Evolutionary conservation across 2,113 vertebrate species (phyloP).

Genomic region (Sclerurus mexicanus): DNA sequence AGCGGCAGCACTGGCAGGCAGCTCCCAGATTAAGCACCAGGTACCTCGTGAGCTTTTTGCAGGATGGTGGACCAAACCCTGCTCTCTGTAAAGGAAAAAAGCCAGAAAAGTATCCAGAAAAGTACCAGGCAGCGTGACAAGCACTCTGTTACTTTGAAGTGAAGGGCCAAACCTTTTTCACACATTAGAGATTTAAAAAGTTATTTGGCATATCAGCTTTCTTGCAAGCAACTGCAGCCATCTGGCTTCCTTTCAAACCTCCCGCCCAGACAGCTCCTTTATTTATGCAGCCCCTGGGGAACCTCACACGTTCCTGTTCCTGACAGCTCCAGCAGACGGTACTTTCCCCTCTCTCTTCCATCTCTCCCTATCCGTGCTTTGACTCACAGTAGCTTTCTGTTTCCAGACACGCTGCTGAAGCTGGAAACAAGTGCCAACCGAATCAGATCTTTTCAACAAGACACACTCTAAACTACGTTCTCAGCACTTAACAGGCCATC

Average conservation of each 20-base stretch:
- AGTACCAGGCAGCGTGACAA: neutral
- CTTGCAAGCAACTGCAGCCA: neutral
- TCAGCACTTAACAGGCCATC: neutral
- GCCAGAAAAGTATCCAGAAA: neutral
- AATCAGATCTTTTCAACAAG: neutral
- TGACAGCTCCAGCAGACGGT: conserved; percentile 16
- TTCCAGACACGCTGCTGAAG: conserved; percentile 35
- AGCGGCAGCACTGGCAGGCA: neutral
- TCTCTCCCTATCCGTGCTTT: neutral
- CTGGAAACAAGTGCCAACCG: conserved; percentile 23
- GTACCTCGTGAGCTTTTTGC: neutral
- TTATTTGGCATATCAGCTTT: conserved; percentile 8
- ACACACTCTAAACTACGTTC: neutral
- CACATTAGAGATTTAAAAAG: neutral
- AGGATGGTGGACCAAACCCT: neutral
- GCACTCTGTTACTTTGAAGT: neutral
- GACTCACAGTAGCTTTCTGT: conserved; percentile 12
- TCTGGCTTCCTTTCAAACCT: conserved; percentile 26
- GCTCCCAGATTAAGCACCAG: neutral
- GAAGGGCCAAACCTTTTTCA: conserved; percentile 1
- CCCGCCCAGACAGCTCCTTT: neutral
- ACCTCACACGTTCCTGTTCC: neutral
- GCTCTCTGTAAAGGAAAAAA: neutral
- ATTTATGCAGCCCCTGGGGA: neutral
- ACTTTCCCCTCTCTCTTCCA: neutral